Conservation (phyloP, 2,888 invertebrate genomes). For the Heterodera filipjevi region DNA sequence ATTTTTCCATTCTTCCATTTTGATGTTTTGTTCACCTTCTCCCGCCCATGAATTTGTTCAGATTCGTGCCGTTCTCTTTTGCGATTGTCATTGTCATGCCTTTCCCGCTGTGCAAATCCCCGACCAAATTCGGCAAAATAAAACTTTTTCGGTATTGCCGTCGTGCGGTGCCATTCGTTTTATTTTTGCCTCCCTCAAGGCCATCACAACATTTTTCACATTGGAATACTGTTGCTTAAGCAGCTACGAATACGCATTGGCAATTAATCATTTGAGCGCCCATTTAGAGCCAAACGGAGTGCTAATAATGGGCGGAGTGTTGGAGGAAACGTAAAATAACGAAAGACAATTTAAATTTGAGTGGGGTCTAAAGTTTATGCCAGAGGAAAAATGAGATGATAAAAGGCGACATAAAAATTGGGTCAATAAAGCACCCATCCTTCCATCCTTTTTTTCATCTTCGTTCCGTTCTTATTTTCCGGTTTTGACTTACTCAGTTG, state of each 20-base stretch:
- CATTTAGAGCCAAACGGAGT: conserved; percentile 48
- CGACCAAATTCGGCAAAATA: not conserved
- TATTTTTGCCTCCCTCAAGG: too few species aligned
- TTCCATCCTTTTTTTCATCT: too few species aligned
- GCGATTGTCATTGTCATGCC: conserved; percentile 56
- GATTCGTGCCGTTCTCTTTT: conserved; percentile 53
- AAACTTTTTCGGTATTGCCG: not conserved
- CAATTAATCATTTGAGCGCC: conserved; percentile 27
- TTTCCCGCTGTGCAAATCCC: conserved; percentile 52
- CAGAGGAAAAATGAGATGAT: too few species aligned
- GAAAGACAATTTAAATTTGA: too few species aligned
- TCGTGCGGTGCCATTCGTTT: too few species aligned
- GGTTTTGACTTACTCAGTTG: conserved; percentile 44
- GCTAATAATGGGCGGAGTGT: conserved; percentile 59
- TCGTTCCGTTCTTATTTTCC: too few species aligned
- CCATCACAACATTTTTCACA: conserved; percentile 60
- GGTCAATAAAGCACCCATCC: too few species aligned
- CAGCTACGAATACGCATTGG: conserved; percentile 51
- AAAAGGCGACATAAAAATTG: not conserved
- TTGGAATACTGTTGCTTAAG: conserved; percentile 61
- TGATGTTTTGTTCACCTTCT: not conserved
- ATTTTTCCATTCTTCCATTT: too few species aligned
- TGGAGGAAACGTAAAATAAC: conserved; percentile 54
- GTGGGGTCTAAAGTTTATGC: too few species aligned
- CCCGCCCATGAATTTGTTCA: too few species aligned